Base-by-base conservation (phyloP, 2,888 invertebrate genomes). In the Taenaris catops region DNA sequence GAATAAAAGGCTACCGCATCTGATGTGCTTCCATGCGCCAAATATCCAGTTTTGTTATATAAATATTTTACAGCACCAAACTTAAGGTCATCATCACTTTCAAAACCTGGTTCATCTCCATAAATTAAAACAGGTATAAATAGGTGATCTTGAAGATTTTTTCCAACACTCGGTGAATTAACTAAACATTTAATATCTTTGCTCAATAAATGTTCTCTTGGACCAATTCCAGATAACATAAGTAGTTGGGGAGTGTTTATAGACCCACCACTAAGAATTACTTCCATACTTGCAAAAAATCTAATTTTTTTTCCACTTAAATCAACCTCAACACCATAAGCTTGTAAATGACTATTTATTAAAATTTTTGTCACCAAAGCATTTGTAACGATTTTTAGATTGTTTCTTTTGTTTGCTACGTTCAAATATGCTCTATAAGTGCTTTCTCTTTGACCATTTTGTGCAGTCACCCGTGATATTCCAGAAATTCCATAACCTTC, bases 361-460 rank as follows among this genome's bases (percentile, higher is more conserved):
- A 89, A 47, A 14, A 91, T 56, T 49, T 79, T 74, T 1, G 69
- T 78, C 1, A 84, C 90, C 4, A 78, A 63, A 0, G 88, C n/a
- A n/a, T n/a, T n/a, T n/a, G n/a, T n/a, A n/a, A n/a, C n/a, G n/a
- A n/a, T n/a, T n/a, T n/a, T n/a, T 4, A 83, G 49, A 45, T 84
- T 83, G 9, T 44, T 41, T 42, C 73, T 58, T 1, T 52, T 37
- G 1, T 52, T 37, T 38, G 51, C 39, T 2, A 53, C 53, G 4
- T 65, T 53, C 1, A 89, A 55, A 48, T 81, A 91, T 9, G 87
- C 76, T 29, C 66, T 73, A 2, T 84, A 40, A 4, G 87, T 71
- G 41, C 89, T 88, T 44, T 68, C 69, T 39, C 89, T 65, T 41
- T 55, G 54, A 0, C 89, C 90, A 25, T 62, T 58, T 24, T 72